Conservation (phyloP, 2,888 invertebrate genomes). For the Himalopsyche anomala region DNA sequence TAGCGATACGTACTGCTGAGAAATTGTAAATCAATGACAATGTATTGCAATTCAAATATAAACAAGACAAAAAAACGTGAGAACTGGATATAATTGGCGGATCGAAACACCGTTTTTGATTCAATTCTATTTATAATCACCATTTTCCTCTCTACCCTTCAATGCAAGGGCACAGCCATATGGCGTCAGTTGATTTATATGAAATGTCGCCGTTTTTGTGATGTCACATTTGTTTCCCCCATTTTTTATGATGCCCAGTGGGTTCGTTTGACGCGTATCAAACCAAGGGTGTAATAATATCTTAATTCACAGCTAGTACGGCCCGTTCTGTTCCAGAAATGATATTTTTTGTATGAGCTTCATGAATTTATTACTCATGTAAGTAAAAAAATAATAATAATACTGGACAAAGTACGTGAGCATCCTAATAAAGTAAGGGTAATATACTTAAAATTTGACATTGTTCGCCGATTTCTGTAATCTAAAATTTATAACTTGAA, state of each 20-base stretch:
- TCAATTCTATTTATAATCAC: background rate
- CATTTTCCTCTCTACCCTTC: conserved; percentile 48
- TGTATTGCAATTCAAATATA: too few species aligned
- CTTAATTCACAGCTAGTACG: background rate
- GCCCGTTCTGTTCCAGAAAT: background rate
- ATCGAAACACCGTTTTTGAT: conserved; percentile 9
- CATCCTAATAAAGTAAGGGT: too few species aligned
- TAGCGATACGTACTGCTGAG: too few species aligned
- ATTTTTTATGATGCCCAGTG: conserved; percentile 55
- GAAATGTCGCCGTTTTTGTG: conserved; percentile 63
- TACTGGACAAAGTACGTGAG: too few species aligned
- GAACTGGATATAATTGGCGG: background rate
- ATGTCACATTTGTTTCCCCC: conserved; percentile 63
- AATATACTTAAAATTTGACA: too few species aligned
- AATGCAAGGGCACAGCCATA: conserved; percentile 61
- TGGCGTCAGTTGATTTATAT: conserved; percentile 65
- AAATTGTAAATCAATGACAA: too few species aligned
- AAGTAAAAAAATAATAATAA: too few species aligned
- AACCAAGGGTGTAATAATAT: conserved; percentile 53
- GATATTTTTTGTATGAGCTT: too few species aligned
- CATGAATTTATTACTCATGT: too few species aligned
- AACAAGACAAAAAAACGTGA: background rate
- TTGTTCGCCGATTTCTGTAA: too few species aligned
- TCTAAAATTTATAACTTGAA: too few species aligned
- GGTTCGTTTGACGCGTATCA: conserved; percentile 53